These are phyloP conservation scores for Romanomermis culicivorax DNA, from an alignment of 2,888 invertebrate genomes.

Conservation along the genomic window DNA sequence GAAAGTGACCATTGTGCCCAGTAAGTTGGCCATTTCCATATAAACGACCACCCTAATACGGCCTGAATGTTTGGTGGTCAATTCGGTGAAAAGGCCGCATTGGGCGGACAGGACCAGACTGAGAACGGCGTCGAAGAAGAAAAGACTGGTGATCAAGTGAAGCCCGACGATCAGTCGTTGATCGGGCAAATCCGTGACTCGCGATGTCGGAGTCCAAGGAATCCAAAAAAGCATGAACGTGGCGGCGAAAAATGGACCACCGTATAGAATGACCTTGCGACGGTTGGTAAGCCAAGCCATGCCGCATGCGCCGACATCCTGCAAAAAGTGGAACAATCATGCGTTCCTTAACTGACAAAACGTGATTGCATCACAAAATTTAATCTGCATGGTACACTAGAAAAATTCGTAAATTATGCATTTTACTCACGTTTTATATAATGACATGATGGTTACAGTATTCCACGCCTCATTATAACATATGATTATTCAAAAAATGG, in stretches of 20 bases:
- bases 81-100: slow-evolving; percentile 27
- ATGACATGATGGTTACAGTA: too few relatives aligned
- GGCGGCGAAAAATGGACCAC: slow-evolving; percentile 30
- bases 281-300: slow-evolving; percentile 28
- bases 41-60: slow-evolving; percentile 22
- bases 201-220: too few relatives aligned
- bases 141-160: slow-evolving; percentile 25
- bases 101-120: slow-evolving; percentile 26
- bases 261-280: slow-evolving; percentile 29
- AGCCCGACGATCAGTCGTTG: slow-evolving; percentile 25
- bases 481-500: too few relatives aligned
- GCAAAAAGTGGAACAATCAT: too few relatives aligned
- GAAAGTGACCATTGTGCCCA: slow-evolving; percentile 21
- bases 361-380: too few relatives aligned
- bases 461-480: too few relatives aligned
- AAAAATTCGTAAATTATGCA: too few relatives aligned
- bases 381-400: too few relatives aligned
- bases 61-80: slow-evolving; percentile 20
- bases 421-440: too few relatives aligned
- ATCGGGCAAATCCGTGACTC: too few relatives aligned
- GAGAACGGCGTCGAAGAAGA: slow-evolving; percentile 28
- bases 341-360: too few relatives aligned
- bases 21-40: slow-evolving; percentile 18
- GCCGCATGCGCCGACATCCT: too few relatives aligned
- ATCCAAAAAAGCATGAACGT: slow-evolving; percentile 31